phyloP scores from a whole-genome alignment of 2,797 vertebrate genomes.

The Luscinia luscinia region DNA sequence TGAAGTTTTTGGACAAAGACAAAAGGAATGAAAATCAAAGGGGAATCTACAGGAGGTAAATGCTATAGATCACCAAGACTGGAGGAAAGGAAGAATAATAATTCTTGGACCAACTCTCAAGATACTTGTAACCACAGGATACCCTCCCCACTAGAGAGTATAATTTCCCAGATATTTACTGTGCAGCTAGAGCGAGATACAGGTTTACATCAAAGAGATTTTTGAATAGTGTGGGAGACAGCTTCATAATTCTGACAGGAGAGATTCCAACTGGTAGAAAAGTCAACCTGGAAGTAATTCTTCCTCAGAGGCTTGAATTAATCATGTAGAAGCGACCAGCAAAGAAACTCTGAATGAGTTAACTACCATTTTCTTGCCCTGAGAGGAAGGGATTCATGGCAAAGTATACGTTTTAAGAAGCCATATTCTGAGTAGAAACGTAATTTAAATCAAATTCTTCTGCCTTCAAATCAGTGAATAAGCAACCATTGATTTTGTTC shows the following conservation, averaged over 20 bases:
- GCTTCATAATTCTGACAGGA: slow-evolving; percentile 66
- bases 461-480: slow-evolving; percentile 33
- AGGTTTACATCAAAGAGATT: slow-evolving; percentile 65
- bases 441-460: neutral
- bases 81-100: slow-evolving; percentile 62
- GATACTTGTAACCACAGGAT: slow-evolving; percentile 70
- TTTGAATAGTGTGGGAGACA: slow-evolving; percentile 64
- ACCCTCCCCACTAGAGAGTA: slow-evolving; percentile 49
- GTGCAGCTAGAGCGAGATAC: slow-evolving; percentile 43
- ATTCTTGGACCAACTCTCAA: slow-evolving; percentile 65
- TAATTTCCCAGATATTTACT: slow-evolving; percentile 67
- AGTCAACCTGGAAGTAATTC: slow-evolving; percentile 73
- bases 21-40: slow-evolving; percentile 73
- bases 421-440: neutral
- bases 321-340: neutral
- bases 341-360: slow-evolving; percentile 1
- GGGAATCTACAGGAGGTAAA: slow-evolving; percentile 64
- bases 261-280: slow-evolving; percentile 47
- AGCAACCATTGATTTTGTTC: slow-evolving; percentile 15
- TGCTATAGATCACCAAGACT: slow-evolving; percentile 59
- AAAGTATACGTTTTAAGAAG: slow-evolving; percentile 5
- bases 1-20: slow-evolving; percentile 68
- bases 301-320: slow-evolving; percentile 61
- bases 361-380: slow-evolving; percentile 2
- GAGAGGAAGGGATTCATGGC: neutral